A percentile compares a stretch with the other conserved stretches of the same genome.
phyloP scores from a whole-genome alignment of 2,113 vertebrate genomes.

The Pseudonaja textilis region DNA sequence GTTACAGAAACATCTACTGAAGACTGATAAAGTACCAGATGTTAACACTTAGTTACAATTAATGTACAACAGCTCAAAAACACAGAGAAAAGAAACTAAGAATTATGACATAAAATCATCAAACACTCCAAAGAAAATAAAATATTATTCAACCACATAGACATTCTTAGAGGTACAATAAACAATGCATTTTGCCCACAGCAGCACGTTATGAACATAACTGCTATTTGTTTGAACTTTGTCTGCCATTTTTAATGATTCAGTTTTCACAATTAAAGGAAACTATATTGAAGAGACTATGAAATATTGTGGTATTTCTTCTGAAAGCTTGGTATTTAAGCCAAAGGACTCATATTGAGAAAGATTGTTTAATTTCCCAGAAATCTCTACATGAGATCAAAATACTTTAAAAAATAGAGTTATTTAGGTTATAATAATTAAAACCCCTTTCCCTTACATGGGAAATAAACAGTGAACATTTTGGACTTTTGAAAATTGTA shows the following conservation, averaged over 20 bases:
- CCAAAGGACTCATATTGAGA: background rate
- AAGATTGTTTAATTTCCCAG: background rate
- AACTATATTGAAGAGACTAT: background rate
- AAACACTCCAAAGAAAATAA: background rate
- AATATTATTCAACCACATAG: background rate
- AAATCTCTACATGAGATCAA: background rate
- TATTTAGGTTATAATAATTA: background rate
- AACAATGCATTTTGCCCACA: background rate
- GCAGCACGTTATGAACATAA: constrained; percentile 30
- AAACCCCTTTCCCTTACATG: background rate
- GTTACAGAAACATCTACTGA: background rate
- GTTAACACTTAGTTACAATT: background rate
- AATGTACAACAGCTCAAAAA: background rate
- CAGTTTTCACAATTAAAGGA: constrained; percentile 11
- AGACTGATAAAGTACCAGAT: background rate
- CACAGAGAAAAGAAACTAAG: no score
- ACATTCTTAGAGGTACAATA: background rate
- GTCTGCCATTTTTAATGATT: background rate
- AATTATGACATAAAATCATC: background rate
- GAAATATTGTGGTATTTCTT: background rate
- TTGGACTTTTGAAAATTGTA: background rate
- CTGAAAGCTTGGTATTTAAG: background rate
- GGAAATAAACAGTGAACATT: background rate
- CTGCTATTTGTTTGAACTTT: constrained; percentile 2
- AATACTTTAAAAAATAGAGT: background rate